A percentile compares a stretch with the other conserved stretches of the same genome.
These are phyloP conservation scores for Plectropomus leopardus DNA, from an alignment of 2,113 vertebrate species.

Conservation along the genomic window DNA sequence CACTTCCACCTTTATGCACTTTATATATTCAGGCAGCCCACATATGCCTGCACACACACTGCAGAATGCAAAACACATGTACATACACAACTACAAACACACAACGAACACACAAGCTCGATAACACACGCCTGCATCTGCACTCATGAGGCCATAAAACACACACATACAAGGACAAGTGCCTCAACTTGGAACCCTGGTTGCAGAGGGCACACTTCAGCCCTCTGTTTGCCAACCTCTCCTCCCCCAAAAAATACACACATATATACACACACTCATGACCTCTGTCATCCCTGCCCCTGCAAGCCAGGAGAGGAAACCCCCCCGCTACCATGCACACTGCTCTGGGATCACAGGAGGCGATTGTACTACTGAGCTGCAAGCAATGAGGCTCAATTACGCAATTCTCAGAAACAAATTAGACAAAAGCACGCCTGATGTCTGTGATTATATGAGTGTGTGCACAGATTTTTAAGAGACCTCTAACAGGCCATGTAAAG, in stretches of 20 bases:
- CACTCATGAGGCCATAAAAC: conserved; percentile 17
- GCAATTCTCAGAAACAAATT: conserved; percentile 74
- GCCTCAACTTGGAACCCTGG: conserved; percentile 25
- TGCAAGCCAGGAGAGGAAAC: conserved; percentile 39
- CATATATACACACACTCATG: conserved; percentile 30
- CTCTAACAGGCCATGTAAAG: neutral
- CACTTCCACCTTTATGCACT: conserved; percentile 73
- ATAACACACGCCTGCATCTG: neutral
- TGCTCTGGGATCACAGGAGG: conserved; percentile 65
- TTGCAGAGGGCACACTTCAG: conserved; percentile 52
- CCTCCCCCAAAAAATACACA: conserved; percentile 16
- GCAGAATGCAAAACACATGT: conserved; percentile 50
- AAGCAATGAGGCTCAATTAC: conserved; percentile 72
- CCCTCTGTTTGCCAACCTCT: conserved; percentile 47
- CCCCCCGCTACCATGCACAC: conserved; percentile 29
- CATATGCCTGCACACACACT: conserved; percentile 17
- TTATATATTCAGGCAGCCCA: conserved; percentile 35
- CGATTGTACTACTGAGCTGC: conserved; percentile 69
- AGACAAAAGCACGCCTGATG: conserved; percentile 64
- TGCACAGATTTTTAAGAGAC: conserved; percentile 3
- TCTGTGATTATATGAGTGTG: conserved; percentile 39
- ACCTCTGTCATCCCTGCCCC: conserved; percentile 39
- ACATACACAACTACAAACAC: neutral
- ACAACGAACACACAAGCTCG: neutral
- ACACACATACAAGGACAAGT: conserved; percentile 30